These are phyloP conservation scores for Aphidius ervi DNA, from an alignment of 1,140 invertebrate species.

Conservation along the genomic window DNA sequence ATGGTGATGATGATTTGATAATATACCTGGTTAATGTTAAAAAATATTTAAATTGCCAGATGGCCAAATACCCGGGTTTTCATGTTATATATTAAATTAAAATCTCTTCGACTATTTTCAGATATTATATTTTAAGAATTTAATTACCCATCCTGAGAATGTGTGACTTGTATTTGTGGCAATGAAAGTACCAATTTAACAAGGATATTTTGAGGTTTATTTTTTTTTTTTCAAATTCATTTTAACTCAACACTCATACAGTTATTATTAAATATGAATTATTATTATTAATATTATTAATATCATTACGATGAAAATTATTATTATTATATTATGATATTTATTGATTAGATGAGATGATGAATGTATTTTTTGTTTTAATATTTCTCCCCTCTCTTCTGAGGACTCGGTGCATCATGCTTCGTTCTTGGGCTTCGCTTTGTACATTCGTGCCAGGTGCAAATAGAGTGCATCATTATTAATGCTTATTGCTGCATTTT, in stretches of 20 bases:
- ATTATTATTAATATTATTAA: conserved; percentile 9
- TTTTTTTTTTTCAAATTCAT: background rate
- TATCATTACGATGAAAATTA: conserved; percentile 15
- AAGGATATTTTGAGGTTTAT: conserved; percentile 9
- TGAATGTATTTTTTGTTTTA: too few species aligned
- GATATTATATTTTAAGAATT: conserved; percentile 32
- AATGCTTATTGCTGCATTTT: conserved; percentile 9
- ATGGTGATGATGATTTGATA: too few species aligned
- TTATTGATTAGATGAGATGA: conserved; percentile 11
- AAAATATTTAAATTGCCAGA: conserved; percentile 12
- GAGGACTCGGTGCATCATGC: conserved; percentile 13
- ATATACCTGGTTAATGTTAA: too few species aligned
- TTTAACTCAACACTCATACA: background rate
- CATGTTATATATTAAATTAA: conserved; percentile 11
- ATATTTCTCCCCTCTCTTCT: too few species aligned
- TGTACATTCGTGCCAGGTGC: conserved; percentile 19
- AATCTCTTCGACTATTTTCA: conserved; percentile 25
- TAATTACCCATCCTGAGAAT: conserved; percentile 26
- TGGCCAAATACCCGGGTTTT: conserved; percentile 11
- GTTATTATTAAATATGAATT: background rate
- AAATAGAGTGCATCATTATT: conserved; percentile 19
- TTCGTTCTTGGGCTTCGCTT: conserved; percentile 4
- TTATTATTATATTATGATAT: conserved; percentile 17
- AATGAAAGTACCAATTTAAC: conserved; percentile 5
- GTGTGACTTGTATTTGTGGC: background rate